phyloP scores from a whole-genome alignment of 1,140 invertebrate genomes.

The Drosophila ercepeae region DNA sequence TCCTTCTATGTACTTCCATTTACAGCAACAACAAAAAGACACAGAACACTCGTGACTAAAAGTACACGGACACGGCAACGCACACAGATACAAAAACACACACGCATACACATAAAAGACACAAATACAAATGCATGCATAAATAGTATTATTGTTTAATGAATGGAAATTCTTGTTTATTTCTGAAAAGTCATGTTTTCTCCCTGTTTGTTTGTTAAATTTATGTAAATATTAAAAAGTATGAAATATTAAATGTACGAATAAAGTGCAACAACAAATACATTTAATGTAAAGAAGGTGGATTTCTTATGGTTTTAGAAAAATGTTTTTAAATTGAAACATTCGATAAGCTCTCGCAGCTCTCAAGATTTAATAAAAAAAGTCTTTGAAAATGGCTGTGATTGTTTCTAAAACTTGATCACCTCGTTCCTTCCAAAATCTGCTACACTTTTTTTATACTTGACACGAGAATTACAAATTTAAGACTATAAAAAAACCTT shows the following conservation, averaged over 20 bases:
- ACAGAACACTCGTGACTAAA: conserved; percentile 38
- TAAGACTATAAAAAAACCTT: neutral
- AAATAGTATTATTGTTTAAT: conserved; percentile 82
- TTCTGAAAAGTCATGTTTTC: conserved; percentile 82
- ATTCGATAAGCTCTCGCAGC: too few relatives aligned
- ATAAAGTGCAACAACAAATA: conserved; percentile 82
- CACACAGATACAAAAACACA: conserved; percentile 12
- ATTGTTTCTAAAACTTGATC: neutral
- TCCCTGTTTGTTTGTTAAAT: conserved; percentile 81
- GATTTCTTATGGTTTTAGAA: neutral
- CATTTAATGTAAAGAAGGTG: conserved; percentile 75
- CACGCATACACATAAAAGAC: conserved; percentile 37
- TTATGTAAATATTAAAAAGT: conserved; percentile 83
- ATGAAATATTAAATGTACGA: conserved; percentile 82
- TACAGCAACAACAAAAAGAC: conserved; percentile 33
- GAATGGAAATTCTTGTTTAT: conserved; percentile 82
- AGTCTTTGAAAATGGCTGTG: neutral
- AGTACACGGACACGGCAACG: conserved; percentile 11
- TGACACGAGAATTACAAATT: neutral
- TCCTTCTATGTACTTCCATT: conserved; percentile 76
- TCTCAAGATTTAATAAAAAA: too few relatives aligned
- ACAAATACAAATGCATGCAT: conserved; percentile 75
- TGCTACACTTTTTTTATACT: neutral
- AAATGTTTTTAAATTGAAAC: neutral
- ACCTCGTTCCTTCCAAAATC: neutral